A percentile compares a stretch with the other conserved stretches of the same genome.
phyloP scores from a whole-genome alignment of 2,797 vertebrate genomes.

The Nannoperca australis region DNA sequence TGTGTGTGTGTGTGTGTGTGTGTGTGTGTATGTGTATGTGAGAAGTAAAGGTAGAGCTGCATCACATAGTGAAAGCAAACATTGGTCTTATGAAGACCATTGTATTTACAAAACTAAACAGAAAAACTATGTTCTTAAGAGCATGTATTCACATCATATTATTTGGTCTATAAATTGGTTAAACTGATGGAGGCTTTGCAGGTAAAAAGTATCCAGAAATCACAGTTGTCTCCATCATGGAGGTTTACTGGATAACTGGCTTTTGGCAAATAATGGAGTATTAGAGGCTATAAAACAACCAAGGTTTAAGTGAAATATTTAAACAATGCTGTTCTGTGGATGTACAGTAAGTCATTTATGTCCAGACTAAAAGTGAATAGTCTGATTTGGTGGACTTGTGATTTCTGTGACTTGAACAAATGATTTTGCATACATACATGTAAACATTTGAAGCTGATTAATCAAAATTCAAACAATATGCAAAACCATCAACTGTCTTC shows the following conservation, averaged over 20 bases:
- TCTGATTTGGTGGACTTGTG: neutral
- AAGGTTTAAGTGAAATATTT: neutral
- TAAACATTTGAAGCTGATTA: conserved; percentile 18
- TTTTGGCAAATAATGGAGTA: conserved; percentile 38
- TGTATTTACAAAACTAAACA: conserved; percentile 28
- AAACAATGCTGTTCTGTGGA: neutral
- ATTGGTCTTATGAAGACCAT: conserved; percentile 59
- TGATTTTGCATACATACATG: neutral
- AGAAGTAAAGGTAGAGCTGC: conserved; percentile 52
- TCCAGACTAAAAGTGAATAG: conserved; percentile 4
- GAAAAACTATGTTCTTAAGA: conserved; percentile 19
- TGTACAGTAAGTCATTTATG: neutral
- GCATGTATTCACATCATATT: conserved; percentile 39
- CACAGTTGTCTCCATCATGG: conserved; percentile 5
- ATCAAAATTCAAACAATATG: neutral
- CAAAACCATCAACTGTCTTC: neutral
- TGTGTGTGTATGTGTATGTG: no score
- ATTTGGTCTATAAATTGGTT: conserved; percentile 52
- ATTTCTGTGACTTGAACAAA: conserved; percentile 14
- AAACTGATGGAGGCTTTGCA: conserved; percentile 12
- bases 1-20: no score
- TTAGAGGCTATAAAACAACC: conserved; percentile 3
- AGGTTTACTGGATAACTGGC: conserved; percentile 23
- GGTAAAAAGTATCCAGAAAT: conserved; percentile 15
- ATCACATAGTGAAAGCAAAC: conserved; percentile 49